Base-by-base conservation (phyloP, 2,797 vertebrate species). In the Chromis chromis region DNA sequence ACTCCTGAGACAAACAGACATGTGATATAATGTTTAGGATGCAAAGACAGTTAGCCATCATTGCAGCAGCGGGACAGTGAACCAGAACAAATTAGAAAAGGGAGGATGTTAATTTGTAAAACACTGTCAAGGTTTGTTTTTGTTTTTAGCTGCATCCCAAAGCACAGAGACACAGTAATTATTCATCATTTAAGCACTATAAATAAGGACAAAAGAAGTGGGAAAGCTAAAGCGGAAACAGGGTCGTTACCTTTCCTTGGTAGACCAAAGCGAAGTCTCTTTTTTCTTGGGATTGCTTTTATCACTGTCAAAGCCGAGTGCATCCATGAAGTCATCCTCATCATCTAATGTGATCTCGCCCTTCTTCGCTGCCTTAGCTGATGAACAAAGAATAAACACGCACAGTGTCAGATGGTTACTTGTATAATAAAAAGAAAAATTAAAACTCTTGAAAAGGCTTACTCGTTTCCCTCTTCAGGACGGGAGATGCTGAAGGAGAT, bases 241-340 rank as follows among this genome's bases (percentile, higher is more conserved):
- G 11, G 68, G 46, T 16, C 7, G 6, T 76, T 88, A 95, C 94
- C 83, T 93, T 65, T 92, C 87, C 70, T 77, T 92, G 62, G 82
- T 90, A 69, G 84, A 65, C 82, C 79, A 70, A 46, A 90, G 73
- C 5, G 27, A 25, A 0, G 24, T 53, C 11, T 90, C 91, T 58
- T 84, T 91, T 74, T 86, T 89, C 77, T 88, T 93, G 0, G 82
- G 72, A 27, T 77, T 76, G 16, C 91, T 90, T 79, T 82, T 90
- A 0, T 87, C 88, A 50, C 84, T 78, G 22, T 94, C 91, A 82
- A 97, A 94, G 25, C 96, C 96, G 13, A 98, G 90, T 0, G 92
- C 79, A 4, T 95, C 94, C 87, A 97, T 94, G 9, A 97, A 67
- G 72, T 97, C 95, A 0, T 97, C 96, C 59, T 86, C 91, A 10